Conservation (phyloP, 2,113 vertebrate species). For the Peromyscus maniculatus region DNA sequence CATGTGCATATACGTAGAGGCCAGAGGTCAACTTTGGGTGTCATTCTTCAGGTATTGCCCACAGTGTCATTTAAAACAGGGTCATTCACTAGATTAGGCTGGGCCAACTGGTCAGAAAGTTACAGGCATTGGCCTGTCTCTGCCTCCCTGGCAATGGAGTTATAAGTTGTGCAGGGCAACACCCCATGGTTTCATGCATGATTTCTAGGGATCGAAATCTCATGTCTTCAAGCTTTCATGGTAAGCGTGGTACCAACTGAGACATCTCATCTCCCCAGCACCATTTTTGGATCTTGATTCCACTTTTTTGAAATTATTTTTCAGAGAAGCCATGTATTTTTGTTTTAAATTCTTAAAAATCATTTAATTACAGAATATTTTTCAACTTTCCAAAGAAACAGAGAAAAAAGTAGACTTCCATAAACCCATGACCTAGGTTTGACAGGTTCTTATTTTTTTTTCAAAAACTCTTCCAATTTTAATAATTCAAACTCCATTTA, state of each 20-base stretch:
- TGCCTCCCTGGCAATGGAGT: too few relatives aligned
- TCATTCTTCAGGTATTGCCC: neutral
- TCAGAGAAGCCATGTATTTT: neutral
- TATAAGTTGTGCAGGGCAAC: neutral
- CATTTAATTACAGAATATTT: neutral
- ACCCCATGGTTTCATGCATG: neutral
- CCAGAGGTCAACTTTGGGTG: neutral
- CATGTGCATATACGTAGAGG: too few relatives aligned
- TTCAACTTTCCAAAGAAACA: conserved; percentile 7
- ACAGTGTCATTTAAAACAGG: neutral
- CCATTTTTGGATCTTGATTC: neutral
- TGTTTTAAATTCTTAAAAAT: neutral
- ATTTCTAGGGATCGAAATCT: neutral
- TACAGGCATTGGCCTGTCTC: neutral
- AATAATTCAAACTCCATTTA: conserved; percentile 23
- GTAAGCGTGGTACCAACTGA: neutral
- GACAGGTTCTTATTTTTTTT: neutral
- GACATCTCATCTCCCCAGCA: neutral
- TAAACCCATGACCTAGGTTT: neutral
- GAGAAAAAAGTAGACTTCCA: neutral
- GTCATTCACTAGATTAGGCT: neutral
- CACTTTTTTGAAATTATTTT: neutral
- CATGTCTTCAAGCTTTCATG: neutral
- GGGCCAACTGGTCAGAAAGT: neutral
- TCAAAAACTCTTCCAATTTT: conserved; percentile 10